These are phyloP conservation scores for Theodoxus fluviatilis DNA, from an alignment of 2,888 invertebrate species.

Conservation along the genomic window DNA sequence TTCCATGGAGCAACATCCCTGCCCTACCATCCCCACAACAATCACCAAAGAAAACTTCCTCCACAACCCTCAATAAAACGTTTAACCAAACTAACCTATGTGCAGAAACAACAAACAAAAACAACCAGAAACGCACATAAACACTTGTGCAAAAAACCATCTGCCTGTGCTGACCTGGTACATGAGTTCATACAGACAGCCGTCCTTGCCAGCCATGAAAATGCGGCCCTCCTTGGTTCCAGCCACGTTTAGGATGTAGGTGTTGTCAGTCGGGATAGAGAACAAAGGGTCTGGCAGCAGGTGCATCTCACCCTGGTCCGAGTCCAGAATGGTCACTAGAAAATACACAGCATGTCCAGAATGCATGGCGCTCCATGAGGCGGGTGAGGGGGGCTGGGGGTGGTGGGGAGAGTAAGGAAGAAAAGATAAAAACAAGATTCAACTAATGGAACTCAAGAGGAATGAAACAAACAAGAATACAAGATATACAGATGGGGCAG, in stretches of 20 bases:
- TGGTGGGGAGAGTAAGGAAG: too few relatives aligned
- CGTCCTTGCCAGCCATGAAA: constrained; percentile 94
- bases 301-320: constrained; percentile 75
- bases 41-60: background rate
- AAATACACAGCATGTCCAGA: too few relatives aligned
- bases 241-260: constrained; percentile 81
- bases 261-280: constrained; percentile 84
- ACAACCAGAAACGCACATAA: too few relatives aligned
- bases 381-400: too few relatives aligned
- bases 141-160: constrained; percentile 88
- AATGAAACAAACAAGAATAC: too few relatives aligned
- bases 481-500: too few relatives aligned
- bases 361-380: too few relatives aligned
- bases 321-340: too few relatives aligned
- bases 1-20: too few relatives aligned
- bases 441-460: too few relatives aligned
- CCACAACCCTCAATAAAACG: background rate
- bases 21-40: background rate
- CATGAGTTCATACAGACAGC: constrained; percentile 90
- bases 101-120: too few relatives aligned
- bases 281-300: constrained; percentile 94
- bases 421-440: too few relatives aligned
- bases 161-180: constrained; percentile 77
- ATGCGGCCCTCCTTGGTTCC: constrained; percentile 86
- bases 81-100: background rate